Base-by-base conservation (phyloP, 2,888 invertebrate species). In the Monochamus alternatus region DNA sequence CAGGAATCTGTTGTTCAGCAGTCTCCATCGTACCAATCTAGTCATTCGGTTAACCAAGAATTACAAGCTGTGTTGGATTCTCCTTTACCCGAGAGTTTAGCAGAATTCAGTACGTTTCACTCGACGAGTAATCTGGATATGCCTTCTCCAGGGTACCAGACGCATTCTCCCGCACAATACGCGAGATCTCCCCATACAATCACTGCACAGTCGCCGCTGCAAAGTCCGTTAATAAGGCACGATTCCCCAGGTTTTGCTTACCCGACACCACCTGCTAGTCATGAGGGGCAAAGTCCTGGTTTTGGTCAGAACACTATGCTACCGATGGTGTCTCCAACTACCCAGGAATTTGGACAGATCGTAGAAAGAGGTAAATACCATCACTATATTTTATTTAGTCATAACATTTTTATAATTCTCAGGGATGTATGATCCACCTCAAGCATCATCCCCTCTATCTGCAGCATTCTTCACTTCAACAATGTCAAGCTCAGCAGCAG, bases 241-340 rank as follows among this genome's bases (percentile, higher is more conserved):
- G 92, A 92, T 75, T 94, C 95, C n/a, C 95, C 95, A 0, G 93
- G 94, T 52, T 91, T 96, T 83, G 93, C 95, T 31, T 96, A 96
- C 86, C 96, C 96, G 3, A 96, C 96, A 8, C 96, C 96, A 31
- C 96, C 96, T 4, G 96, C 96, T 1, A 96, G 96, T 82, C 96
- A 96, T 83, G 96, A 96, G 89, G 95, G 95, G 31, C 93, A 94
- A 76, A 93, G 93, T 78, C 94, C 94, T 9, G 89, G 88, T 75
- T 89, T 89, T 78, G 88, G 87, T 10, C 89, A 88, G 79, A 88
- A 87, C 75, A 83, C 88, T 3, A 82, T 88, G 44, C 83, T 89
- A 38, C 89, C 89, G 3, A 84, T 89, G 86, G 88, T 89, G 4
- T 89, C 89, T 4, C 89, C 89, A 0, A 89, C 89, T 78, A 88